These are phyloP conservation scores for Zapus hudsonius DNA, from an alignment of 2,113 vertebrate species.

Conservation along the genomic window DNA sequence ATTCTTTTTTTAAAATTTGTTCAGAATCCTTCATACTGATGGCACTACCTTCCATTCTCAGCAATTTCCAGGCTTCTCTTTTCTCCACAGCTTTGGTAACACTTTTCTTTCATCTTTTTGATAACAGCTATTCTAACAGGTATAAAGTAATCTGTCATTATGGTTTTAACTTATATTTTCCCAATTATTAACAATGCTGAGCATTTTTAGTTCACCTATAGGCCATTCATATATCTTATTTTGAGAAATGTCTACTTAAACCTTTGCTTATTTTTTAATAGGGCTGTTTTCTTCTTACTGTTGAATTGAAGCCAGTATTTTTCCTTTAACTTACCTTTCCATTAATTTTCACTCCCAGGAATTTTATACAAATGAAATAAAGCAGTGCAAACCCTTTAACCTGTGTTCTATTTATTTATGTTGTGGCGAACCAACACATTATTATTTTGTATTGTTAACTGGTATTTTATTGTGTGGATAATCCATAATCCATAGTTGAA, in stretches of 20 bases:
- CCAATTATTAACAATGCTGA: not conserved
- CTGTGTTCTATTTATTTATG: not conserved
- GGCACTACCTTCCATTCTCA: not conserved
- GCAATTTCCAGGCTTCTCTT: not conserved
- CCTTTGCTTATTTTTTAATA: not conserved
- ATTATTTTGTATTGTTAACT: not conserved
- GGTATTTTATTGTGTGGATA: not conserved
- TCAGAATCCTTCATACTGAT: not conserved
- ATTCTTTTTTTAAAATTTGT: not conserved
- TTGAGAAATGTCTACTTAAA: no score
- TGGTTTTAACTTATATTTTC: not conserved
- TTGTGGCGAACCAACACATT: not conserved
- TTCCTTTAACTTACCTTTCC: slow-evolving; percentile 19
- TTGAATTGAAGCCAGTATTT: not conserved
- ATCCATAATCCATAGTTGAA: not conserved
- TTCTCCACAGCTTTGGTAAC: not conserved
- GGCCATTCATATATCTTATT: not conserved
- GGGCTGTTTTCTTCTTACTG: not conserved
- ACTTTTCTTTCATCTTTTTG: not conserved
- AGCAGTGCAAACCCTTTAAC: not conserved
- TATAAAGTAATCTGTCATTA: not conserved
- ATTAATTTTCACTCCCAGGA: not conserved
- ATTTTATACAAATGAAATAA: not conserved
- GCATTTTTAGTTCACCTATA: not conserved
- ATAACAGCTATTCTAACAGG: not conserved